Evolutionary conservation across 2,113 vertebrate genomes (phyloP), one percentile per base, ranked within the genome.

Genomic region (Tautogolabrus adspersus): DNA sequence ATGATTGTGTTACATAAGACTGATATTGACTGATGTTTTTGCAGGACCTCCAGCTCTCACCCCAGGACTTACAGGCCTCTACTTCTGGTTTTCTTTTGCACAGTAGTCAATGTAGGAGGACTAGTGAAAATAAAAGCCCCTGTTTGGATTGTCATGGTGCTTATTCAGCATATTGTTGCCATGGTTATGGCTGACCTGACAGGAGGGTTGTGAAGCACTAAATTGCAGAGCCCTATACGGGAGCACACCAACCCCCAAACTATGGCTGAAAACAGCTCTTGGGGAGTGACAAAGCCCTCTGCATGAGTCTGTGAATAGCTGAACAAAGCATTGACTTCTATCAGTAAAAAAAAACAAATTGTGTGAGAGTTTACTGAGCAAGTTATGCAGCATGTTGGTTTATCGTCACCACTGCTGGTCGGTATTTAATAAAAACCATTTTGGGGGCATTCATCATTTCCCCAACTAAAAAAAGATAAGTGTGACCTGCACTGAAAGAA

Each of bases 161-260:
- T 88, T 84, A 88, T 88, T 93, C 87, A 92, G 92, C 85, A 92
- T 87, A 75, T 72, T 61, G 89, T 91, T 90, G 84, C 90, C 72
- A 93, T 92, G 84, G 90, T 46, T 82, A 93, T 68, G 66, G 60
- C 81, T 87, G 89, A 91, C 86, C 89, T 66, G 68, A 67, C 82
- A 86, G 65, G 58, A 64, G 66, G 57, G 62, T 72, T 86, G 75
- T 67, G 69, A 86, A 82, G 79, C 70, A 44, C 69, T 72, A 81
- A 86, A 84, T 79, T 83, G 67, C 34, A 68, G 83, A 74, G 78
- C 56, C 62, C 79, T n/a, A 59, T 81, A 74, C 73, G 40, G 38
- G 44, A 66, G 58, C 72, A 64, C 72, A 81, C 80, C 80, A 81
- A 75, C 70, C 71, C 78, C 66, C 75, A 75, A 46, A 83, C 62